Base-by-base conservation (phyloP, 2,888 invertebrate species). In the Melikaiella ostensackeni region DNA sequence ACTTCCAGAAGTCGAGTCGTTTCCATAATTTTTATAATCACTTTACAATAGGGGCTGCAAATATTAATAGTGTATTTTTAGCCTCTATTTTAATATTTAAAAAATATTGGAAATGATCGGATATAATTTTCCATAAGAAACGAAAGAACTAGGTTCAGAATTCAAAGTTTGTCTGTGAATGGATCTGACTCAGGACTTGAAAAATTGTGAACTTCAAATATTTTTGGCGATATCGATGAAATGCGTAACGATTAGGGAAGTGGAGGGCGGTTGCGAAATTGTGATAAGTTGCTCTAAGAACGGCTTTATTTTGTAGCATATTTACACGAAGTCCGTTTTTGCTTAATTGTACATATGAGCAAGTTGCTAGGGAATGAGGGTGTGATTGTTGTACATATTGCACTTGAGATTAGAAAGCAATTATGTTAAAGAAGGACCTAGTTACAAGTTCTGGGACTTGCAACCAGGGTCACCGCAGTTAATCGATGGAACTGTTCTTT, bases 291-390 rank as follows among this genome's bases (percentile, higher is more conserved):
- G 70, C 66, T 46, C 46, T 30, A 13, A 42, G 42, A 66, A 46
- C 66, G 66, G 66, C 66, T 46, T 46, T 70, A 70, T 70, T 70
- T 70, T 70, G 66, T 70, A 70, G 66, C 66, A 70, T 70, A 70
- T 50, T 70, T 70, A 70, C 66, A 70, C 50, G 16, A 70, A 70
- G 70, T 79, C 64, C 64, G 64, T 76, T 78, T 76, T 80, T 75
- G 79, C 83, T 87, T 83, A 84, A 85, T 84, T 87, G 87, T 87
- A 88, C 81, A 87, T 87, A 88, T 78, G 81, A 80, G 83, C 81
- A 81, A n/a, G 81, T 84, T 84, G 79, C 82, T 75, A 64, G 74
- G 64, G 70, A 74, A 73, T 62, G 76, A 75, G 64, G 75, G 61
- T 70, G 63, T 74, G 76, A 80, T 76, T 62, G 66, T 46, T 74